Evolutionary conservation across 2,888 invertebrate genomes (phyloP).

Genomic region (Apoderus coryli): DNA sequence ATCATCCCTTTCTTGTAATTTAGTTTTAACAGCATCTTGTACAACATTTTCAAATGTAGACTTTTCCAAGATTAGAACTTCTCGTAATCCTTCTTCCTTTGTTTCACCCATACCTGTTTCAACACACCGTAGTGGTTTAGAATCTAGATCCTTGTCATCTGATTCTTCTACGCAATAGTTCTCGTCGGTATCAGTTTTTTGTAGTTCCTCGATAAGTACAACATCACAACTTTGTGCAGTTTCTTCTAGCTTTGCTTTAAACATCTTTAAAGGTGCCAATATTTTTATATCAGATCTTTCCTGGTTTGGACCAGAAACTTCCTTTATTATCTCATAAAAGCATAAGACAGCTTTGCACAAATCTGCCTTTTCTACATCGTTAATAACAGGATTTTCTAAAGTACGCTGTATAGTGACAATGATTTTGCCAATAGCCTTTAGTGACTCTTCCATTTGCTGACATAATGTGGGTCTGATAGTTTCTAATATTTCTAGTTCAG

Average conservation of each 20-base stretch:
- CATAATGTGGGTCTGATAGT: too few species aligned
- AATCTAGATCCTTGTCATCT: too few species aligned
- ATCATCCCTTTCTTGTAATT: too few species aligned
- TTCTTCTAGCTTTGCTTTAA: conserved; percentile 18
- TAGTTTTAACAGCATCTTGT: conserved; percentile 4
- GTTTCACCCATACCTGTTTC: conserved; percentile 12
- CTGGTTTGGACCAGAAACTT: too few species aligned
- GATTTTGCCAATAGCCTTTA: conserved; percentile 16
- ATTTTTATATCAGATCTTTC: conserved; percentile 8
- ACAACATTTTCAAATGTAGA: conserved; percentile 5
- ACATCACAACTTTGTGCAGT: conserved; percentile 13
- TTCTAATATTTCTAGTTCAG: too few species aligned
- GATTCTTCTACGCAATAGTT: too few species aligned
- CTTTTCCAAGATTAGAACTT: conserved; percentile 1
- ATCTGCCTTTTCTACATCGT: conserved; percentile 14
- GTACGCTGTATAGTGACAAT: conserved; percentile 15
- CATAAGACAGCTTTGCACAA: conserved; percentile 14
- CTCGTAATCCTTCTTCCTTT: too few species aligned
- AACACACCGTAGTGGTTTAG: too few species aligned
- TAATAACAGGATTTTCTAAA: conserved; percentile 17
- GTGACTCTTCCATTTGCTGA: conserved; percentile 13
- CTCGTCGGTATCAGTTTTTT: neutral
- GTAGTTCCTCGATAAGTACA: too few species aligned
- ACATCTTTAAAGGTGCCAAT: conserved; percentile 18
- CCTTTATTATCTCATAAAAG: conserved; percentile 15